Base-by-base conservation (phyloP, 2,797 vertebrate species). In the Sebastes hopkinsi region DNA sequence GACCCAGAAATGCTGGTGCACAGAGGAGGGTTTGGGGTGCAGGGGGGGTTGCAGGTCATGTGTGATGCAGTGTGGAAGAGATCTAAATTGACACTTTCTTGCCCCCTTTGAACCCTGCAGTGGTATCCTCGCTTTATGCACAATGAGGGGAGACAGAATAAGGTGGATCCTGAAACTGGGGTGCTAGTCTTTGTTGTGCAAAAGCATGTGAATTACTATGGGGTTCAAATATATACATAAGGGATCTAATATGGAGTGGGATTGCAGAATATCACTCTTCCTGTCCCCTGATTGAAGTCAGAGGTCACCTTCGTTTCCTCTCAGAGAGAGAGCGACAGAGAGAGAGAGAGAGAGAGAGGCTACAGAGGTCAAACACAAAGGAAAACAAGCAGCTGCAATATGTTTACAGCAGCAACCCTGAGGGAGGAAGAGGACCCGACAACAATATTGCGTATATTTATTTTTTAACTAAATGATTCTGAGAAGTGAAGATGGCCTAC, bases 1-100 rank as follows among this genome's bases (percentile, higher is more conserved):
- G 94, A 95, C 94, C 95, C 93, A 95, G 93, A 96, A 94, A 93
- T 86, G 76, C 64, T 87, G 79, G 77, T 79, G 75, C 81, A 86
- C 42, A 58, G 65, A 67, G 77, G 59, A 82, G 75, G 59, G 50
- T 72, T 79, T 62, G 59, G 79, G 66, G 74, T 72, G 67, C 11
- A 13, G 16, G 20, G 9, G 80, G 69, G 74, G 34, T 36, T 36
- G 34, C 34, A 76, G 79, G 82, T 77, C n/a, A 67, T 23, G 77
- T 80, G 89, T 86, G 89, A 89, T 82, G 85, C 77, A 86, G 78
- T 54, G 77, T 77, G 80, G 77, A 87, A 82, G 79, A 85, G 81
- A 92, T 83, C 80, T 46, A 83, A 87, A 92, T 81, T 85, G 89
- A 90, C 90, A 87, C 72, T 85, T 90, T 77, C 67, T 85, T 91